Conservation (phyloP, 2,797 vertebrate species). For the Numenius phaeopus region DNA sequence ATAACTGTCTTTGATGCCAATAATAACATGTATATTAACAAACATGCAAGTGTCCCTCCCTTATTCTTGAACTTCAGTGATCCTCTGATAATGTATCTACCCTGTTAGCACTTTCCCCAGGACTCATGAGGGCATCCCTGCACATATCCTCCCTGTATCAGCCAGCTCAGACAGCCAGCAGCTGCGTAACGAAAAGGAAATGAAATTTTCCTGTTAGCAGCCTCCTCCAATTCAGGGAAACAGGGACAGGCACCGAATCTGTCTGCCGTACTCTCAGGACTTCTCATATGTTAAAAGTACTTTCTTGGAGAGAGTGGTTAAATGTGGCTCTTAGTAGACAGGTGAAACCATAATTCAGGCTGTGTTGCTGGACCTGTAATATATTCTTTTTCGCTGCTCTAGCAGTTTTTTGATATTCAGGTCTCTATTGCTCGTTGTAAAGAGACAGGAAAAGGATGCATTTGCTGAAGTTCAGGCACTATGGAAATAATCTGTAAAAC, state of each 20-base stretch:
- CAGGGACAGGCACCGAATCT: background rate
- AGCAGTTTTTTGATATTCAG: background rate
- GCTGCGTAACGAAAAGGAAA: background rate
- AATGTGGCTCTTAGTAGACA: background rate
- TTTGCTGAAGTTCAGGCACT: background rate
- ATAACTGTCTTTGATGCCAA: background rate
- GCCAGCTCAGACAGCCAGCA: background rate
- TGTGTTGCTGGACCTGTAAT: background rate
- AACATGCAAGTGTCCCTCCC: background rate
- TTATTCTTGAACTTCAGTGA: background rate
- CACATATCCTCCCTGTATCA: background rate
- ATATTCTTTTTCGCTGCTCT: background rate
- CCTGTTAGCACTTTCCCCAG: background rate
- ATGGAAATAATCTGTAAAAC: background rate
- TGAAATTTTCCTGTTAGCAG: conserved; percentile 38
- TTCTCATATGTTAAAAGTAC: background rate
- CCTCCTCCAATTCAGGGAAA: background rate
- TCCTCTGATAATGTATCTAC: background rate
- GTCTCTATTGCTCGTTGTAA: background rate
- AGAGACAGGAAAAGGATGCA: background rate
- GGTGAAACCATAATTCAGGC: background rate
- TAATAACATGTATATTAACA: background rate
- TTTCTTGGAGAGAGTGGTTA: background rate
- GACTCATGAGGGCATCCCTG: background rate
- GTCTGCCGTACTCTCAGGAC: background rate